Percentiles rank a stretch among this genome's conserved stretches.
These are phyloP conservation scores for Poeciliopsis prolifica DNA, from an alignment of 2,113 vertebrate species.

Conservation along the genomic window DNA sequence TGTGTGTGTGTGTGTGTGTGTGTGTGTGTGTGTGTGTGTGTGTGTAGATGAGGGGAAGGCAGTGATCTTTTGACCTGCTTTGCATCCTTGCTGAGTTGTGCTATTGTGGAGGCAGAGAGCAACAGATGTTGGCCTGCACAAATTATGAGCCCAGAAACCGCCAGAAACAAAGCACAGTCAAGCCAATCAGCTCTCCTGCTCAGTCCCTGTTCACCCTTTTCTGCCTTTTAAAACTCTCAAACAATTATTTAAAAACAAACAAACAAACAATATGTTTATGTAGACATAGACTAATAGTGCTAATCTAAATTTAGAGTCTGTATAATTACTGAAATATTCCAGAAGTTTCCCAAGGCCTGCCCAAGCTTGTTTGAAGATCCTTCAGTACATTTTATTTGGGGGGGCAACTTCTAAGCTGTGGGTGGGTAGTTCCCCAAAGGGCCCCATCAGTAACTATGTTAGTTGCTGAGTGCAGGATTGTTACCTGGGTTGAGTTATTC, in stretches of 20 bases:
- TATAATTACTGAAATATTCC: not conserved
- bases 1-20: slow-evolving; percentile 13
- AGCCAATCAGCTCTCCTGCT: slow-evolving; percentile 15
- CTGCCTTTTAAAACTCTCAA: not conserved
- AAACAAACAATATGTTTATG: not conserved
- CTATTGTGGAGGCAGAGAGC: slow-evolving; percentile 74
- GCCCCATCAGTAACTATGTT: not conserved
- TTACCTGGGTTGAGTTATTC: not conserved
- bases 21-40: slow-evolving; percentile 15
- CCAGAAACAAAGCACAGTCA: slow-evolving; percentile 52
- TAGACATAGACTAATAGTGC: not conserved
- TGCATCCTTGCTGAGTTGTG: slow-evolving; percentile 74
- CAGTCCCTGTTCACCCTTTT: slow-evolving; percentile 1
- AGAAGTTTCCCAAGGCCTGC: not conserved
- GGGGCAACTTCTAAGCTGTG: too few relatives aligned
- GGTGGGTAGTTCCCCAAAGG: not conserved
- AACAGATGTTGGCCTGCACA: slow-evolving; percentile 76
- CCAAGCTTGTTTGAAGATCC: not conserved
- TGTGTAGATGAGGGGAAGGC: slow-evolving; percentile 53
- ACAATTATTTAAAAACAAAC: not conserved
- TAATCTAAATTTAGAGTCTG: not conserved
- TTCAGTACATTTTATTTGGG: not conserved
- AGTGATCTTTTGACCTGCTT: slow-evolving; percentile 80
- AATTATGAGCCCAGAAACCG: slow-evolving; percentile 55
- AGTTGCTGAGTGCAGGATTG: not conserved